Evolutionary conservation across 1,140 invertebrate species (phyloP).

Genomic region (Argopecten irradians): DNA sequence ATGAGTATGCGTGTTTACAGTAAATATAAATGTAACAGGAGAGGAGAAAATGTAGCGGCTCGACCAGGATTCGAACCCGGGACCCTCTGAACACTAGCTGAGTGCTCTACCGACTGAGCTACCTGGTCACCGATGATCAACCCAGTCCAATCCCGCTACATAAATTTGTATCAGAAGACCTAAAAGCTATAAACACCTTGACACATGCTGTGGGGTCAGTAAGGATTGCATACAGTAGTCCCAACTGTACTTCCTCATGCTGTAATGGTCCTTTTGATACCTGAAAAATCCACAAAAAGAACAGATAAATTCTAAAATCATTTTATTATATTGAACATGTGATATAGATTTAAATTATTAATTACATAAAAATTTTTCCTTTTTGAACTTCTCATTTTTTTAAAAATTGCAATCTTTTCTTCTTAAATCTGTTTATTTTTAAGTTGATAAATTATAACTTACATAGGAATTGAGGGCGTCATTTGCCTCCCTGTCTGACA

Average conservation of each 20-base stretch:
- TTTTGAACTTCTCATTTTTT: too few relatives aligned
- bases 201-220: slow-evolving; percentile 89
- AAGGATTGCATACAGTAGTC: slow-evolving; percentile 91
- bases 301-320: background rate
- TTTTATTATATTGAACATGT: too few relatives aligned
- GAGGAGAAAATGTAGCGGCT: too few relatives aligned
- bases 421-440: background rate
- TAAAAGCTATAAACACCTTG: slow-evolving; percentile 80
- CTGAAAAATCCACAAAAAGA: slow-evolving; percentile 60
- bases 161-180: background rate
- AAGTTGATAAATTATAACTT: slow-evolving; percentile 53
- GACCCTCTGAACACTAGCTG: too few relatives aligned
- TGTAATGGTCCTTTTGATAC: slow-evolving; percentile 89
- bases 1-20: background rate
- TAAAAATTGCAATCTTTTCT: background rate
- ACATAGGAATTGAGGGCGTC: slow-evolving; percentile 87
- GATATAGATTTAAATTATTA: too few relatives aligned
- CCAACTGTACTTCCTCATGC: slow-evolving; percentile 93
- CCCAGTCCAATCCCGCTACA: too few relatives aligned
- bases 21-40: background rate
- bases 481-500: slow-evolving; percentile 95
- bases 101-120: too few relatives aligned
- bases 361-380: too few relatives aligned
- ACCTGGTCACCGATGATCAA: too few relatives aligned
- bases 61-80: too few relatives aligned